phyloP scores from a whole-genome alignment of 1,140 invertebrate genomes.

The Anthonomus grandis region DNA sequence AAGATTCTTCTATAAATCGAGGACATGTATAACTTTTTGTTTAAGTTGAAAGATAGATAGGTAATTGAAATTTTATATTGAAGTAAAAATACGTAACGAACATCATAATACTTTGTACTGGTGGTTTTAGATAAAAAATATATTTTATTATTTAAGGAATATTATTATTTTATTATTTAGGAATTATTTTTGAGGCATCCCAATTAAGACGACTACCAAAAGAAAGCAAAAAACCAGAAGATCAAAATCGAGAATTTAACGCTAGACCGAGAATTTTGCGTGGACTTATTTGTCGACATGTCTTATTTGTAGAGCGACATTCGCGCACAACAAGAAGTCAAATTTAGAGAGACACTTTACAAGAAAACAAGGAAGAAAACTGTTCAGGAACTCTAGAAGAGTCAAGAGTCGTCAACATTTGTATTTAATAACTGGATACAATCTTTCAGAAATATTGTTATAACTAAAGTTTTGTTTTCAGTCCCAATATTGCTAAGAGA shows the following conservation, averaged over 20 bases:
- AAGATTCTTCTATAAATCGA: too few relatives aligned
- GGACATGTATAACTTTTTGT: too few relatives aligned
- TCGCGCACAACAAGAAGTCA: constrained; percentile 36
- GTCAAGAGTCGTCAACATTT: constrained; percentile 30
- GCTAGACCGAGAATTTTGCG: constrained; percentile 30
- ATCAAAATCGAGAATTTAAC: constrained; percentile 35
- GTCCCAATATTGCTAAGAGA: constrained; percentile 37
- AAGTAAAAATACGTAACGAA: too few relatives aligned
- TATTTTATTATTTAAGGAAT: too few relatives aligned
- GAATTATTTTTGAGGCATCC: too few relatives aligned
- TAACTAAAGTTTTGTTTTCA: constrained; percentile 37
- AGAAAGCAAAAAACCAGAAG: constrained; percentile 31
- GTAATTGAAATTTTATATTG: too few relatives aligned
- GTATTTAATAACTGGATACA: constrained; percentile 40
- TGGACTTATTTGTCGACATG: constrained; percentile 29
- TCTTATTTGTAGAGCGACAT: constrained; percentile 32
- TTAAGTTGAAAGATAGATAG: too few relatives aligned
- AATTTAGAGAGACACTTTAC: constrained; percentile 37
- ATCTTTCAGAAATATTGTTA: constrained; percentile 41
- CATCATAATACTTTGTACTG: too few relatives aligned
- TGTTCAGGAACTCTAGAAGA: constrained; percentile 39
- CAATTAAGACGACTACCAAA: constrained; percentile 24
- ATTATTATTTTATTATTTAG: too few relatives aligned
- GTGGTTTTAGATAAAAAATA: too few relatives aligned
- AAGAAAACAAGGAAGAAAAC: constrained; percentile 29